Conservation (phyloP, 2,888 invertebrate genomes). For the Heliconius ismenius region DNA sequence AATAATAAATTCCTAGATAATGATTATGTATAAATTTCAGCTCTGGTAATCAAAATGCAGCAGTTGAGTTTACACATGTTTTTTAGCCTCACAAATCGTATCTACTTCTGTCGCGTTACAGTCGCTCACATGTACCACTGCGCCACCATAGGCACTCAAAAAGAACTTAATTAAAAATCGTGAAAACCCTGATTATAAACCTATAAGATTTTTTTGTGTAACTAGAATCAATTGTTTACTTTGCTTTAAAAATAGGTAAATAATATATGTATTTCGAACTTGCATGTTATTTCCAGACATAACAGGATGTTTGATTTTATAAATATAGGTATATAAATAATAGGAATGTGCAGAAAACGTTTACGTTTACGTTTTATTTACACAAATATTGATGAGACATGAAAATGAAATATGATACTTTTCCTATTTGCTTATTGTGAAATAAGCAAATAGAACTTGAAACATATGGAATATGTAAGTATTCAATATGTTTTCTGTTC, state of each 20-base stretch:
- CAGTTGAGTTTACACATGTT: no score
- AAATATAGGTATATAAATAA: not conserved
- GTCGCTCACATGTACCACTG: no score
- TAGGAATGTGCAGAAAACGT: not conserved
- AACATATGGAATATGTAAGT: not conserved
- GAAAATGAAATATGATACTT: constrained; percentile 4
- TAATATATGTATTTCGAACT: not conserved
- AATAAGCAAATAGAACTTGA: not conserved
- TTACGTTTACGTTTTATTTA: constrained; percentile 23
- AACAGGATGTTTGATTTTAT: constrained; percentile 33
- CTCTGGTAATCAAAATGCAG: no score
- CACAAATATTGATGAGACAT: constrained; percentile 21
- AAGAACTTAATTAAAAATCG: no score
- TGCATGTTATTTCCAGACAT: constrained; percentile 8
- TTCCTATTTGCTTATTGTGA: constrained; percentile 11
- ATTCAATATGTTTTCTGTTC: not conserved
- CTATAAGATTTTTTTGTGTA: no score
- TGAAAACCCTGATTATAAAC: no score
- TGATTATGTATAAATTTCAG: no score
- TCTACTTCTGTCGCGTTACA: no score
- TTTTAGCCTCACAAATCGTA: no score
- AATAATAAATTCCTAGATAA: no score
- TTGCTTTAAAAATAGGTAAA: not conserved
- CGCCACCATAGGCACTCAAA: no score
- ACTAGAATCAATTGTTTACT: not conserved